A percentile compares a stretch with the other conserved stretches of the same genome.
Evolutionary conservation across 2,888 invertebrate genomes (phyloP).

Genomic region (Agriotes lineatus): DNA sequence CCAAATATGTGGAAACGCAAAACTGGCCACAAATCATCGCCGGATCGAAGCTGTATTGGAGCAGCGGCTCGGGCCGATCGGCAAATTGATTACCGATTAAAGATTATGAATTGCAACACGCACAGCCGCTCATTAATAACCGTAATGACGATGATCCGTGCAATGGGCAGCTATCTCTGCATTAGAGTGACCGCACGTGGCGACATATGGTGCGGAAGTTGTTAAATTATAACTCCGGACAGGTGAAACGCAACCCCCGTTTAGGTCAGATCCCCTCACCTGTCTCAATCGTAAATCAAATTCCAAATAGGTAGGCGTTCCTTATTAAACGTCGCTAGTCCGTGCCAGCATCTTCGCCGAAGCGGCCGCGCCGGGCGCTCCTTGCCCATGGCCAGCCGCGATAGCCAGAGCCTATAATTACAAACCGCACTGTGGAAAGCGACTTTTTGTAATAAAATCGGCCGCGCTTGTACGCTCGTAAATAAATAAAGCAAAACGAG

Average conservation of each 20-base stretch:
- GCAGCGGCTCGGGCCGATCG: no score
- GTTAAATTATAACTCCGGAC: conserved; percentile 54
- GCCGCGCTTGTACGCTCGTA: conserved; percentile 44
- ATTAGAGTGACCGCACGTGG: conserved; percentile 41
- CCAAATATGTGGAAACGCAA: neutral
- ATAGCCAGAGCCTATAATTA: conserved; percentile 51
- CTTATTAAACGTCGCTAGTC: conserved; percentile 54
- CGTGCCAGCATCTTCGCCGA: conserved; percentile 21
- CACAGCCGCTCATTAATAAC: conserved; percentile 31
- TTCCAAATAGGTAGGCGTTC: conserved; percentile 62
- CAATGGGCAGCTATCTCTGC: conserved; percentile 25
- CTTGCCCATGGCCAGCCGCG: conserved; percentile 28
- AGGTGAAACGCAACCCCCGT: conserved; percentile 48
- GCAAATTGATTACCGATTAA: conserved; percentile 31
- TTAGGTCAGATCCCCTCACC: conserved; percentile 51
- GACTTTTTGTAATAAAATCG: conserved; percentile 52
- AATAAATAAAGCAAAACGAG: conserved; percentile 48
- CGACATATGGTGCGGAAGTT: conserved; percentile 54
- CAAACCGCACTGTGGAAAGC: conserved; percentile 53
- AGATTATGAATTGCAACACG: conserved; percentile 34
- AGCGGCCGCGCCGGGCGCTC: neutral
- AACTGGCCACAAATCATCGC: neutral
- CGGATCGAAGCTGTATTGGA: no score
- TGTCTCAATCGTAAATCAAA: conserved; percentile 59
- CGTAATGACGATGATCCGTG: conserved; percentile 32